Conservation (phyloP, 2,888 invertebrate genomes). For the Coleophora deauratella region DNA sequence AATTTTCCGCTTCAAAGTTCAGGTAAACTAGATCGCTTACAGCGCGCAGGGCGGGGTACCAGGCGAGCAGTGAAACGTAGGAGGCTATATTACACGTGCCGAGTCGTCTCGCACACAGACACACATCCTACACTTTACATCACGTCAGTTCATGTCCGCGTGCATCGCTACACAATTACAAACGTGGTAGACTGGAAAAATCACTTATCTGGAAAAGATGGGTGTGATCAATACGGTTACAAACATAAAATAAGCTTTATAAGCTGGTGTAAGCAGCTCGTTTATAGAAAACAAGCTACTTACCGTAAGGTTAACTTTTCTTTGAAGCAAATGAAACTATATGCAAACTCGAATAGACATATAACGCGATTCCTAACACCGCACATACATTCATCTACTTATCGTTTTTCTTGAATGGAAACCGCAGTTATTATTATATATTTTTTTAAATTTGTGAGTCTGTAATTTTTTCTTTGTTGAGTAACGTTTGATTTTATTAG, state of each 20-base stretch:
- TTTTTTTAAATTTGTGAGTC: too few relatives aligned
- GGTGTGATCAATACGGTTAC: conserved; percentile 40
- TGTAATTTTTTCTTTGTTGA: too few relatives aligned
- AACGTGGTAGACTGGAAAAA: conserved; percentile 53
- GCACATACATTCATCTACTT: too few relatives aligned
- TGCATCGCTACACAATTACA: conserved; percentile 28
- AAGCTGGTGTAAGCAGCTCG: too few relatives aligned
- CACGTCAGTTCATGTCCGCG: conserved; percentile 7
- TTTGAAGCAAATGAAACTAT: too few relatives aligned
- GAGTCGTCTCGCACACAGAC: conserved; percentile 37
- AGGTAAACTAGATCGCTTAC: conserved; percentile 56
- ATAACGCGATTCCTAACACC: too few relatives aligned
- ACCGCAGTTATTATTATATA: too few relatives aligned
- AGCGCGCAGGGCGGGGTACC: conserved; percentile 42
- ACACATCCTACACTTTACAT: conserved; percentile 28
- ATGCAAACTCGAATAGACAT: too few relatives aligned
- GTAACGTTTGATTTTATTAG: too few relatives aligned
- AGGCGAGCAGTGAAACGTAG: conserved; percentile 35
- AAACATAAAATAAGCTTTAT: conserved; percentile 16
- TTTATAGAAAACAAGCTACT: too few relatives aligned
- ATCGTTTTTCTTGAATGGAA: too few relatives aligned
- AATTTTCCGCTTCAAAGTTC: conserved; percentile 54
- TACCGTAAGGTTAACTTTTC: too few relatives aligned
- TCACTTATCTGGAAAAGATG: conserved; percentile 53
- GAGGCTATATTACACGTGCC: conserved; percentile 42